Evolutionary conservation across 1,140 invertebrate species (phyloP).

Genomic region (Zaprionus africanus): DNA sequence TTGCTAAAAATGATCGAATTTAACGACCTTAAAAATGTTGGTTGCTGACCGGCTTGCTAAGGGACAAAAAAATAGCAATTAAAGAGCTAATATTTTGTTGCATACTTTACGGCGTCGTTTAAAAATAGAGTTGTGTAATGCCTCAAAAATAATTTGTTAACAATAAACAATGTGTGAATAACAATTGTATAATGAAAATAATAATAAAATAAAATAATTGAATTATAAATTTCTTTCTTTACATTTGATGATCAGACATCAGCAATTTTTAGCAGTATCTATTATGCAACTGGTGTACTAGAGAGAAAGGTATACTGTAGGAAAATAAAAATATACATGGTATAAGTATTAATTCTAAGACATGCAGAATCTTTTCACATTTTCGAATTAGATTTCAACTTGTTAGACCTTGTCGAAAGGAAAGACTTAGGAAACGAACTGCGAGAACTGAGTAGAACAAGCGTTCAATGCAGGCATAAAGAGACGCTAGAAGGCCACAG

Average conservation of each 20-base stretch:
- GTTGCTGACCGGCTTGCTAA: neutral
- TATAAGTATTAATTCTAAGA: neutral
- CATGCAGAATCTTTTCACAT: neutral
- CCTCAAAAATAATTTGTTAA: neutral
- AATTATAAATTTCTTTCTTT: no score
- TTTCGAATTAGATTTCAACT: neutral
- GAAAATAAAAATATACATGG: no score
- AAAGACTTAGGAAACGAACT: constrained; percentile 49
- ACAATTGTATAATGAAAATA: no score
- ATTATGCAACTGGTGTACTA: neutral
- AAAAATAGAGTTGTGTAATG: neutral
- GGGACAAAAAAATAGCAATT: neutral
- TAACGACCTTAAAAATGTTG: neutral
- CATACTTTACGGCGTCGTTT: constrained; percentile 17
- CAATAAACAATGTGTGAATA: no score
- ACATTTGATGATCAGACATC: no score
- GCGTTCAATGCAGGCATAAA: neutral
- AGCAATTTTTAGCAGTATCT: no score
- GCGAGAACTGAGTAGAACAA: neutral
- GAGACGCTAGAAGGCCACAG: no score
- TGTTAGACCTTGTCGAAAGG: neutral
- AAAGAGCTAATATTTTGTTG: neutral
- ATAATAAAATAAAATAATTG: no score
- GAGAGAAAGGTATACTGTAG: neutral
- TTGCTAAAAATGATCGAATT: constrained; percentile 1